These are phyloP conservation scores for Alcis repandata DNA, from an alignment of 2,888 invertebrate genomes.

Conservation along the genomic window DNA sequence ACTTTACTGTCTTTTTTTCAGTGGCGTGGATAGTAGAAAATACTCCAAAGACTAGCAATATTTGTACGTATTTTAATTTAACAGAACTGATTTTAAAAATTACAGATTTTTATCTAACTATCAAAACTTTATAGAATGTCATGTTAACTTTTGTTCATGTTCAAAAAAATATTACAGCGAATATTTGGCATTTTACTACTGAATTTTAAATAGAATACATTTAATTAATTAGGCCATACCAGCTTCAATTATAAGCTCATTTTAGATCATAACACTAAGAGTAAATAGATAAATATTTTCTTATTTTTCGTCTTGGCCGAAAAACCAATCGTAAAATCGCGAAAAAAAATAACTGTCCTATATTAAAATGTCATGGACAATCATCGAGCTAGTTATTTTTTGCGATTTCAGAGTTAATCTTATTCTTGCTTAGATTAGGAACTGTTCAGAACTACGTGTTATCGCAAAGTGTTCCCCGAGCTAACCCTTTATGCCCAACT, in stretches of 20 bases:
- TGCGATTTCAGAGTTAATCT: no score
- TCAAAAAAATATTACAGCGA: slow-evolving; percentile 10
- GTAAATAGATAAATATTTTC: not conserved
- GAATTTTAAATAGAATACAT: slow-evolving; percentile 10
- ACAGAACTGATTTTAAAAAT: slow-evolving; percentile 5
- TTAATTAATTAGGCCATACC: slow-evolving; percentile 25
- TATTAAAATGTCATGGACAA: no score
- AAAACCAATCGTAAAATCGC: not conserved
- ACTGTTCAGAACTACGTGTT: no score
- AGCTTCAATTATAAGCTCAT: slow-evolving; percentile 23
- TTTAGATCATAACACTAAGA: slow-evolving; percentile 1
- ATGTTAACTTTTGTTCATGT: slow-evolving; percentile 18
- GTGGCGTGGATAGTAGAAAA: slow-evolving; percentile 17
- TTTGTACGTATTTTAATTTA: slow-evolving; percentile 28
- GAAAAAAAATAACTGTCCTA: not conserved
- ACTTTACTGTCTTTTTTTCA: not conserved
- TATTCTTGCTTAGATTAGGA: no score
- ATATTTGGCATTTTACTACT: slow-evolving; percentile 26
- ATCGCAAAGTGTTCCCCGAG: no score
- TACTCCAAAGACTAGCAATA: slow-evolving; percentile 27
- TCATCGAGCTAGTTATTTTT: no score
- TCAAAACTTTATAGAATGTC: slow-evolving; percentile 18
- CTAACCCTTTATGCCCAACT: no score
- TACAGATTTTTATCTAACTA: slow-evolving; percentile 5
- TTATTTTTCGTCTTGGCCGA: not conserved